These are phyloP conservation scores for Hormaphis cornu DNA, from an alignment of 1,140 invertebrate species.

Conservation along the genomic window DNA sequence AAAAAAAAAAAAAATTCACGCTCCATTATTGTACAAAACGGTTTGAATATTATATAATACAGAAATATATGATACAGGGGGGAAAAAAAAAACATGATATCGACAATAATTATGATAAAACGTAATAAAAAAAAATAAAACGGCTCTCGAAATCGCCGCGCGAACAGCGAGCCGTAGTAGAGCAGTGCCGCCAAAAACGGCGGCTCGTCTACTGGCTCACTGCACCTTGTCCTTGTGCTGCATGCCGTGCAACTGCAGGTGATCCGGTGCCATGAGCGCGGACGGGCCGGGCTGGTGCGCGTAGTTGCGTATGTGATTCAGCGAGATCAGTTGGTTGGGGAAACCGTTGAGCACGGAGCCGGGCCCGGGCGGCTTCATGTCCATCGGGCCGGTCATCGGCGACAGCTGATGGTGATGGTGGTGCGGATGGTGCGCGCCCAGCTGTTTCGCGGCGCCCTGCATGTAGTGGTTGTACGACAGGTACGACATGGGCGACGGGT, in stretches of 20 bases:
- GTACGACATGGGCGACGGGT: slow-evolving; percentile 64
- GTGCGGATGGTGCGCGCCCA: slow-evolving; percentile 1
- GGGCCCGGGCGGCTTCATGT: slow-evolving; percentile 45
- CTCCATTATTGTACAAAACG: too few species aligned
- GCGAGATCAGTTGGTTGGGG: slow-evolving; percentile 87
- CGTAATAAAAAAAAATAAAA: not conserved
- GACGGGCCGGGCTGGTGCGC: slow-evolving; percentile 67
- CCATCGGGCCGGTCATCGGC: slow-evolving; percentile 41
- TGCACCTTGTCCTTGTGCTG: slow-evolving; percentile 34
- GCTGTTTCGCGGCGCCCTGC: slow-evolving; percentile 37
- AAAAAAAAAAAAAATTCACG: not conserved
- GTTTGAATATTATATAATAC: too few species aligned
- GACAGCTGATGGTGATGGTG: slow-evolving; percentile 41
- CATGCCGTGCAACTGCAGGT: slow-evolving; percentile 39
- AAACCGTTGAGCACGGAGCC: slow-evolving; percentile 60
- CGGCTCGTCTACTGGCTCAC: not conserved
- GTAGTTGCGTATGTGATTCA: slow-evolving; percentile 94
- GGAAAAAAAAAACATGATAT: not conserved
- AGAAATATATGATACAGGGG: not conserved
- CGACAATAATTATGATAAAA: not conserved
- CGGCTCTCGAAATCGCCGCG: too few species aligned
- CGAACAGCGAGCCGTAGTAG: not conserved
- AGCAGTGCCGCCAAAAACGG: not conserved
- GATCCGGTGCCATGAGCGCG: slow-evolving; percentile 38
- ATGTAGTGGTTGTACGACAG: slow-evolving; percentile 78